phyloP scores from a whole-genome alignment of 2,888 invertebrate genomes.

The Pinctada fucata region DNA sequence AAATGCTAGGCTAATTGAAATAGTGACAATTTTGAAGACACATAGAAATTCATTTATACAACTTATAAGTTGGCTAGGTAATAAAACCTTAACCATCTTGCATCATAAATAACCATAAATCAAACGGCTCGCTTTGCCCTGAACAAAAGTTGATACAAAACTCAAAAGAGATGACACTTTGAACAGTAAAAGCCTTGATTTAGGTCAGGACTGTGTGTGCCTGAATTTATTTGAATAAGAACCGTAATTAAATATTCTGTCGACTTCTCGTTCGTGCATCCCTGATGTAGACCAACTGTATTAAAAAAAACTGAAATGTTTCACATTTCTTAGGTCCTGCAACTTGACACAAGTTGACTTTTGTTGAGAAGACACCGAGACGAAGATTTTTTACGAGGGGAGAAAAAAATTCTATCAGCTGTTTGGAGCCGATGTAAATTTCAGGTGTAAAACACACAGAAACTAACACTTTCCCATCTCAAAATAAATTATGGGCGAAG shows the following conservation, averaged over 20 bases:
- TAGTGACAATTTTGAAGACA: background rate
- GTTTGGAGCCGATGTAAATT: too few relatives aligned
- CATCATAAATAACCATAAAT: background rate
- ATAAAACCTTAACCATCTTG: conserved; percentile 3
- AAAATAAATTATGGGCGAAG: too few relatives aligned
- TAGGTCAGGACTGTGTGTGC: background rate
- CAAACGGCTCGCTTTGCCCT: background rate
- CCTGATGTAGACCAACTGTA: background rate
- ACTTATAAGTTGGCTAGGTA: background rate
- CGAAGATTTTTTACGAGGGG: too few relatives aligned
- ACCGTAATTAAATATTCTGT: background rate
- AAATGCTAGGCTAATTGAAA: background rate
- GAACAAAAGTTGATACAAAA: conserved; percentile 1
- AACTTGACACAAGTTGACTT: too few relatives aligned
- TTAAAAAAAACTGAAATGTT: too few relatives aligned
- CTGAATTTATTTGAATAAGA: background rate
- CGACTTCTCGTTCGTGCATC: background rate
- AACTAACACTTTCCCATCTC: too few relatives aligned
- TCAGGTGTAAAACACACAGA: too few relatives aligned
- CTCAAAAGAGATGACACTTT: background rate
- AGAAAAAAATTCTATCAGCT: too few relatives aligned
- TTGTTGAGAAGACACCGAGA: too few relatives aligned
- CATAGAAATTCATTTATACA: background rate
- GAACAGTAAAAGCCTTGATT: background rate
- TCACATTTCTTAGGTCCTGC: too few relatives aligned